These are phyloP conservation scores for Haliclystus octoradiatus DNA, from an alignment of 30 jellyfish, hydroid and myxozoan species.

Conservation along the genomic window DNA sequence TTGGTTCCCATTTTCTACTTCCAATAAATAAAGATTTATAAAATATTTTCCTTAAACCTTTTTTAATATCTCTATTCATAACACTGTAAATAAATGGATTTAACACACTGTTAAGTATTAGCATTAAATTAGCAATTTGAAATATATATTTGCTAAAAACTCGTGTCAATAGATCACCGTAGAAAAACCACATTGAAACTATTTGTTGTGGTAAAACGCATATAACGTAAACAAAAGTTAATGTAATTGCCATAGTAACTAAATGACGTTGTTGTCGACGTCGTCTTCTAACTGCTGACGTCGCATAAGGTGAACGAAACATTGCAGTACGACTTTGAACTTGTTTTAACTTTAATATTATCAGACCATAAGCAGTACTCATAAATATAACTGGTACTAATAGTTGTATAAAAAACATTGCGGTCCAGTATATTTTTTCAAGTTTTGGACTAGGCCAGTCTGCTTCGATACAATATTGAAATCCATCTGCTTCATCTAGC, in stretches of 20 bases:
- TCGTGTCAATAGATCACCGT: conserved; percentile 24
- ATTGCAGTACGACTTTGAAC: conserved; percentile 24
- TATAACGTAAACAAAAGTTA: conserved; percentile 45
- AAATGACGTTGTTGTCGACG: conserved; percentile 46
- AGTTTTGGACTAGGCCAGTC: conserved; percentile 49
- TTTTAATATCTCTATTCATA: conserved; percentile 63
- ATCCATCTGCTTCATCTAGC: conserved; percentile 3
- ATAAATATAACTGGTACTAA: conserved; percentile 51
- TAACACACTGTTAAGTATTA: conserved; percentile 56
- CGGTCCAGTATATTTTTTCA: conserved; percentile 51
- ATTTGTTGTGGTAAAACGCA: conserved; percentile 89
- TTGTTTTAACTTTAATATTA: conserved; percentile 24
- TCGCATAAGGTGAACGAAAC: background rate
- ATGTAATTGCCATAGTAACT: conserved; percentile 39
- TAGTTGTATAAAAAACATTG: conserved; percentile 51
- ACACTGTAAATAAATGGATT: conserved; percentile 85
- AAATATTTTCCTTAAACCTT: conserved; percentile 23
- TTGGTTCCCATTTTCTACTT: too few relatives aligned
- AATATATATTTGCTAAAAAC: conserved; percentile 34
- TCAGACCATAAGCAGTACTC: conserved; percentile 46
- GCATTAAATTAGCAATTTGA: conserved; percentile 44
- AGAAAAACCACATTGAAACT: conserved; percentile 62
- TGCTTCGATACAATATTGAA: conserved; percentile 43
- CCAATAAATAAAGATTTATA: too few relatives aligned
- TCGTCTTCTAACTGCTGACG: conserved; percentile 25